Evolutionary conservation across 2,113 vertebrate species (phyloP).

Genomic region (Cardinalis cardinalis): DNA sequence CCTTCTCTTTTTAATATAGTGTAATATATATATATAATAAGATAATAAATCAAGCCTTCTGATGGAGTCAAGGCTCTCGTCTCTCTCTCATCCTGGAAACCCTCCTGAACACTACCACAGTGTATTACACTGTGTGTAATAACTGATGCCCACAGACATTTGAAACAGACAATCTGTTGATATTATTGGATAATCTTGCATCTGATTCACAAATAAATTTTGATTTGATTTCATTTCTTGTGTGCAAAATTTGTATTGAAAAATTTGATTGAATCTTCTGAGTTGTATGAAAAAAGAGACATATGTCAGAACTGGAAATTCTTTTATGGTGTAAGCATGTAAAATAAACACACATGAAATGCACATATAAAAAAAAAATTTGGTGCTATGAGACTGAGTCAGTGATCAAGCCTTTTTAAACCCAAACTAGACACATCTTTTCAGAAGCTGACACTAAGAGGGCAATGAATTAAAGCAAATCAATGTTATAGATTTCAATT

Average conservation of each 20-base stretch:
- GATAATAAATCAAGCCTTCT: no score
- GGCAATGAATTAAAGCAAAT: not conserved
- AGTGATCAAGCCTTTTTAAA: not conserved
- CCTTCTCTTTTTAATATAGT: no score
- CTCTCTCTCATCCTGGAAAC: no score
- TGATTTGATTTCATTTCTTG: not conserved
- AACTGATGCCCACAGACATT: not conserved
- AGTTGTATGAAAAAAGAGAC: not conserved
- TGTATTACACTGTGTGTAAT: not conserved
- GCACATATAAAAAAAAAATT: not conserved
- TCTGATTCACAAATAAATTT: not conserved
- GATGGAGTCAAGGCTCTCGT: no score
- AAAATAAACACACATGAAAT: not conserved
- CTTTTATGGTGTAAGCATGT: not conserved
- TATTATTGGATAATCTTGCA: not conserved
- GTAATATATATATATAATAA: no score
- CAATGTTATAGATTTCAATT: not conserved
- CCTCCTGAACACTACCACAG: no score
- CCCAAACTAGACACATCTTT: not conserved
- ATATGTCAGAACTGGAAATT: not conserved
- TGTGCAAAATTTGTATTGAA: not conserved
- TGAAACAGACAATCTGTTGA: not conserved
- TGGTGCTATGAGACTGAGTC: not conserved
- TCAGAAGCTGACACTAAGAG: not conserved
- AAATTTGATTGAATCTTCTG: not conserved